Evolutionary conservation across 2,113 vertebrate species (phyloP).

Genomic region (Oryctolagus cuniculus): mOryCun1.1 NC_091435.1:7746001-7746500

Average conservation of each 20-base stretch:
- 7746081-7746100: background rate
- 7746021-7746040: background rate
- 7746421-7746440: background rate
- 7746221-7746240: background rate
- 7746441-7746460: background rate
- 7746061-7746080: background rate
- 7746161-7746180: background rate
- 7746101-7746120: background rate
- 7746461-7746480: background rate
- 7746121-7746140: too few species aligned
- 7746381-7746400: conserved; percentile 14
- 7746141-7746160: background rate
- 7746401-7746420: background rate
- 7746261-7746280: conserved; percentile 55
- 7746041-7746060: background rate
- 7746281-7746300: conserved; percentile 71
- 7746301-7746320: conserved; percentile 77
- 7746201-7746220: background rate
- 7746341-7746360: conserved; percentile 89
- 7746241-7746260: conserved; percentile 83
- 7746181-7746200: background rate
- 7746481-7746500: background rate
- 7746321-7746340: conserved; percentile 85
- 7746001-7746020: background rate
- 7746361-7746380: conserved; percentile 82